phyloP scores from a whole-genome alignment of 2,888 invertebrate genomes.

The Dolichopus griseipennis region DNA sequence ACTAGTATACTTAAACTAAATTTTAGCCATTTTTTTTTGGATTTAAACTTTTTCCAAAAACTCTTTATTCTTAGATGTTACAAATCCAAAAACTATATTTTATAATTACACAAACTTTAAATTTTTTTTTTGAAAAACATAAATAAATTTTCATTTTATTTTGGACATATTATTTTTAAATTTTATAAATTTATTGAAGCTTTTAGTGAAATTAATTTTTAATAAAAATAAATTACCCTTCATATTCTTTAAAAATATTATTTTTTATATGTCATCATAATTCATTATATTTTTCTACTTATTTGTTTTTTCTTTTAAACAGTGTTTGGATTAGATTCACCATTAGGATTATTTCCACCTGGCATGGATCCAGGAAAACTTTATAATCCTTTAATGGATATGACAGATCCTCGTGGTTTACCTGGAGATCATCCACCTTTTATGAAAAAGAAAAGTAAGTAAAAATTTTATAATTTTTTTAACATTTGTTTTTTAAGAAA shows the following conservation, averaged over 20 bases:
- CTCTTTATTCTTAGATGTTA: too few relatives aligned
- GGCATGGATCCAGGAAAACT: constrained; percentile 66
- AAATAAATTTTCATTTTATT: too few relatives aligned
- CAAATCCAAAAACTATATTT: too few relatives aligned
- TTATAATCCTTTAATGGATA: constrained; percentile 64
- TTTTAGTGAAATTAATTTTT: too few relatives aligned
- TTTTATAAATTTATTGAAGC: too few relatives aligned
- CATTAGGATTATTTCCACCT: constrained; percentile 64
- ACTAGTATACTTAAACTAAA: too few relatives aligned
- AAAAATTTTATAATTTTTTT: constrained; percentile 11
- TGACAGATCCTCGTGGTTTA: constrained; percentile 59
- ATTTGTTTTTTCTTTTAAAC: constrained; percentile 33
- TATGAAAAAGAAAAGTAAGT: constrained; percentile 76
- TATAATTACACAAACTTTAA: too few relatives aligned
- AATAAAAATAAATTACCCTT: not conserved
- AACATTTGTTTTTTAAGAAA: too few relatives aligned
- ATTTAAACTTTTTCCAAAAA: too few relatives aligned
- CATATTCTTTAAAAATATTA: not conserved
- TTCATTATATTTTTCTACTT: not conserved
- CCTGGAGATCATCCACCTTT: constrained; percentile 58
- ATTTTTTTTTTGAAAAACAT: too few relatives aligned
- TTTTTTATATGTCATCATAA: not conserved
- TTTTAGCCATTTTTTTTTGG: too few relatives aligned
- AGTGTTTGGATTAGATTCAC: constrained; percentile 70
- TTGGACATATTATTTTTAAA: too few relatives aligned